phyloP scores from a whole-genome alignment of 2,888 invertebrate species.

The Parochlus steinenii region DNA sequence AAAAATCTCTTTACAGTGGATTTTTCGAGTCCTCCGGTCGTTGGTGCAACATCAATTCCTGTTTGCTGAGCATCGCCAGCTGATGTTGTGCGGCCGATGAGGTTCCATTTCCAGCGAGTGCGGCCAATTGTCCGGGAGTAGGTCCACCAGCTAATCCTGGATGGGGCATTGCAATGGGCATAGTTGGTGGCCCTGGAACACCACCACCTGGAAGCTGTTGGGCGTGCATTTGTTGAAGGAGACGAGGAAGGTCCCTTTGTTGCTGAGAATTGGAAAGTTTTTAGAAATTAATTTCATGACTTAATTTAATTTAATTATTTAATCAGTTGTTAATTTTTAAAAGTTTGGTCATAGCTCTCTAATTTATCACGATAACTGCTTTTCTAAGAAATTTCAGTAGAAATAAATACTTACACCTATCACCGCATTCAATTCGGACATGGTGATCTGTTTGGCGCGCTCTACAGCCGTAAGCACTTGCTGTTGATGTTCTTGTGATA shows the following conservation, averaged over 20 bases:
- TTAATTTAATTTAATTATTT: slow-evolving; percentile 9
- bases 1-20: slow-evolving; percentile 29
- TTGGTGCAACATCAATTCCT: slow-evolving; percentile 42
- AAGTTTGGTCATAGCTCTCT: too few relatives aligned
- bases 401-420: slow-evolving; percentile 60
- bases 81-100: slow-evolving; percentile 42
- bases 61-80: slow-evolving; percentile 60
- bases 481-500: slow-evolving; percentile 82
- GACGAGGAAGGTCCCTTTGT: slow-evolving; percentile 63
- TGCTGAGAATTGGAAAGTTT: too few relatives aligned
- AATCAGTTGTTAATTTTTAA: neutral
- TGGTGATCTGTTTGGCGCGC: slow-evolving; percentile 86
- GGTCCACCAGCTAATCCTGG: slow-evolving; percentile 41
- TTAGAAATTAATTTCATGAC: slow-evolving; percentile 9
- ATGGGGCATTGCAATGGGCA: slow-evolving; percentile 47
- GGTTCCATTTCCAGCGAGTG: slow-evolving; percentile 34
- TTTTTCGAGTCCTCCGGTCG: slow-evolving; percentile 59
- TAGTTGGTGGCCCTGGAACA: slow-evolving; percentile 58
- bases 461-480: slow-evolving; percentile 88
- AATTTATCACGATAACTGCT: neutral
- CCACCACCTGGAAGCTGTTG: slow-evolving; percentile 59
- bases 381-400: slow-evolving; percentile 3
- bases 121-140: slow-evolving; percentile 23
- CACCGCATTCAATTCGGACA: slow-evolving; percentile 86
- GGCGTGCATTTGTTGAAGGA: slow-evolving; percentile 86